A percentile compares a stretch with the other conserved stretches of the same genome.
Conservation (phyloP, 2,888 invertebrate species). For the Chrysolina oricalcia region DNA sequence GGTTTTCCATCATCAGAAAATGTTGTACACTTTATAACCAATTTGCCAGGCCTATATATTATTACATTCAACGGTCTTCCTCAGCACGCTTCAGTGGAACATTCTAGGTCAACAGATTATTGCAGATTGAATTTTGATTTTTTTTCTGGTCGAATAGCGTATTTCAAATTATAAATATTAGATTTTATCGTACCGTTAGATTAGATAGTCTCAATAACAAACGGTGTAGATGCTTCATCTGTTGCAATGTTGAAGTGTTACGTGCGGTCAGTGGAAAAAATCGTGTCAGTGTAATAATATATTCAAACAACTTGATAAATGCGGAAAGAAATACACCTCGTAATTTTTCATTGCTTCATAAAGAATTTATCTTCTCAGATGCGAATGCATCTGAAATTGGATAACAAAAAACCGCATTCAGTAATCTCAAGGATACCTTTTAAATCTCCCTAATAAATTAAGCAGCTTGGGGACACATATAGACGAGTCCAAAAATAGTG, state of each 20-base stretch:
- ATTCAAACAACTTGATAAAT: background rate
- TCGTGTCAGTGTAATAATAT: background rate
- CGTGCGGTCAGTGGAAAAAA: background rate
- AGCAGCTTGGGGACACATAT: no score
- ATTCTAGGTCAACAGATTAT: slow-evolving; percentile 27
- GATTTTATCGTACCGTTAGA: slow-evolving; percentile 4
- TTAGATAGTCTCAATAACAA: background rate
- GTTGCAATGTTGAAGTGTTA: background rate
- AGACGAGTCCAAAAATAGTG: no score
- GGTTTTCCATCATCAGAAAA: no score
- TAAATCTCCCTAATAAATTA: no score
- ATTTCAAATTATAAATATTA: slow-evolving; percentile 15
- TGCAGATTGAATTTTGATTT: background rate
- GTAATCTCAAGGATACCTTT: no score
- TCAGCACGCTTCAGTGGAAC: slow-evolving; percentile 34
- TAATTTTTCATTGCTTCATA: no score
- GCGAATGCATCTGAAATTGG: no score
- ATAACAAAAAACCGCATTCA: no score
- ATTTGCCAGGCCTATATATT: background rate
- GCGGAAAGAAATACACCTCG: no score
- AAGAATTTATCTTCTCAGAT: no score
- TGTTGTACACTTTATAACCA: background rate
- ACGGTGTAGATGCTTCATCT: background rate
- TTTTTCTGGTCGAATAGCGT: background rate
- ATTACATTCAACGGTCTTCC: slow-evolving; percentile 33